Evolutionary conservation across 2,888 invertebrate genomes (phyloP), one percentile per base, ranked within the genome.

Genomic region (Iselma pallidipennis): DNA sequence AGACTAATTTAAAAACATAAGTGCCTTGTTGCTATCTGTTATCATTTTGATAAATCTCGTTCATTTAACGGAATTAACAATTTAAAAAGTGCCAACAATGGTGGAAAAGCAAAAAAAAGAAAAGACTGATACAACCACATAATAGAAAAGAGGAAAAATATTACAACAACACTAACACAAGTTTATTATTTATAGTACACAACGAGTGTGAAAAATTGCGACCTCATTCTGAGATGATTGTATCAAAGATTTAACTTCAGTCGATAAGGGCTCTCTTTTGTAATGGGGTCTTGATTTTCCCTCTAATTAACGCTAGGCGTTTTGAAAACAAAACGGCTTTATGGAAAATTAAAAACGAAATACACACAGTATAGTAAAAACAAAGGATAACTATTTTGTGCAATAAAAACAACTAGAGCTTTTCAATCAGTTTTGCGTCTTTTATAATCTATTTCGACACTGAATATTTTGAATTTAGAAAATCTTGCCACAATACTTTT

Each of bases 1-100:
- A 26, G 23, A 29, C 58, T 65, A 65, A 61, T 61, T 61, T 61
- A 65, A 65, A 63, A 67, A 61, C 56, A 59, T 61, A 62, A 67
- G 59, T 67, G 56, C 59, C 65, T 54, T 59, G 65, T 62, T 62
- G 61, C 55, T 62, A 59, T 63, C 54, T 55, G 52, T 50, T 63
- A 59, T 61, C 67, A n/a, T 61, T 49, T 37, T 61, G 51, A 67
- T 61, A 51, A 63, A 63, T 63, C 63, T 52, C 56, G 54, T 59
- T 49, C 63, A 54, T 49, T 45, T 29, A 29, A 16, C 12, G 16
- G 29, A 50, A 50, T 50, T 56, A 37, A 37, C 37, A 37, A 37
- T 37, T 37, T 37, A 37, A 37, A 37, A 37, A 37, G 37, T 16
- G 37, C 37, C 37, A 37, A 37, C 37, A 37, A 37, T 16, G 37